Evolutionary conservation across 2,113 vertebrate species (phyloP).

Genomic region (Leucosticte australis): DNA sequence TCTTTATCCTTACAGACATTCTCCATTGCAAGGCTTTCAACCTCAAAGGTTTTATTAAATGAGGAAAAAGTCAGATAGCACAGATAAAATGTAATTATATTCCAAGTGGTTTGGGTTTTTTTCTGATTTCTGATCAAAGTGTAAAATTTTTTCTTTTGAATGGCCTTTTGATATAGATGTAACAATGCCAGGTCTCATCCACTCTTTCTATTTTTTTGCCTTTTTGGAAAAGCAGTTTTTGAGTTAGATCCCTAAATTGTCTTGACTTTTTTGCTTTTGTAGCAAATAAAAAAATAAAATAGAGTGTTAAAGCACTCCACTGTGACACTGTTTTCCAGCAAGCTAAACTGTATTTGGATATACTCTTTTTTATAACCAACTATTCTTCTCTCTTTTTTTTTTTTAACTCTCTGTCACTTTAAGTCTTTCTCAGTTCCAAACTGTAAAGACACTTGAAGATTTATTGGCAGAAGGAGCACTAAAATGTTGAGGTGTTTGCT

Average conservation of each 20-base stretch:
- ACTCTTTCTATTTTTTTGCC: background rate
- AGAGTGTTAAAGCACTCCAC: background rate
- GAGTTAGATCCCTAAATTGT: background rate
- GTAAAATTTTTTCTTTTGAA: background rate
- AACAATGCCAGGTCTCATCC: background rate
- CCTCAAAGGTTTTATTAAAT: background rate
- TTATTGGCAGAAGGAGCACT: background rate
- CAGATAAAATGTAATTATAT: background rate
- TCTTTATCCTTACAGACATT: background rate
- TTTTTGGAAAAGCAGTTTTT: background rate
- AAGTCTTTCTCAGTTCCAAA: background rate
- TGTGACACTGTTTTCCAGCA: background rate
- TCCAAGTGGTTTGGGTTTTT: background rate
- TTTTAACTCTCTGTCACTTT: background rate
- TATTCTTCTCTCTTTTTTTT: background rate
- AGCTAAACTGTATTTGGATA: background rate
- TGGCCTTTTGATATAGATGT: background rate
- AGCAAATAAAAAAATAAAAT: background rate
- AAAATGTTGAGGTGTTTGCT: background rate
- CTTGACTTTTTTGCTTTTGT: background rate
- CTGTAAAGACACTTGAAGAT: background rate
- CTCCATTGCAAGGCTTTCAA: background rate
- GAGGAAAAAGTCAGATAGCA: background rate
- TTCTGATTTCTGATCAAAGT: background rate
- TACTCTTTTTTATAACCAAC: background rate